Evolutionary conservation across 1,140 invertebrate genomes (phyloP).

Genomic region (Drusus annulatus): DNA sequence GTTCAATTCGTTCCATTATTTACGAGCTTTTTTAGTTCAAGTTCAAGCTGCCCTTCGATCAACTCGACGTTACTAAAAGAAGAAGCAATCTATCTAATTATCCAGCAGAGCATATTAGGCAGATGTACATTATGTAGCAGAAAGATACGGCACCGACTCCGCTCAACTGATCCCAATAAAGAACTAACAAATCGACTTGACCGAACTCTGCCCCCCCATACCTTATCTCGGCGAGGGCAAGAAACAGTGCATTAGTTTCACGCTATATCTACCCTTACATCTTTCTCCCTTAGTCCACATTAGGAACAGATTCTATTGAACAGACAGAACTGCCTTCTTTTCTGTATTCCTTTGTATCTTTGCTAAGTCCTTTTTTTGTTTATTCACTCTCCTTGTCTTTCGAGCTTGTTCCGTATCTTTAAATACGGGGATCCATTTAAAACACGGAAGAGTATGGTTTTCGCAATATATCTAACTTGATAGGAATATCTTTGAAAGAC

Average conservation of each 20-base stretch:
- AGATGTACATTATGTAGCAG: conserved; percentile 20
- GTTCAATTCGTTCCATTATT: background rate
- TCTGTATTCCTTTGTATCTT: background rate
- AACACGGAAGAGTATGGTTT: too few relatives aligned
- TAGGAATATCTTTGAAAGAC: too few relatives aligned
- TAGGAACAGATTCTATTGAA: conserved; percentile 35
- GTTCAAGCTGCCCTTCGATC: too few relatives aligned
- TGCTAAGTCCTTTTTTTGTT: too few relatives aligned
- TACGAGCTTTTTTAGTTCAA: background rate
- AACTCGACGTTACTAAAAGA: too few relatives aligned
- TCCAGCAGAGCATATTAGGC: background rate
- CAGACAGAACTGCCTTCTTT: background rate
- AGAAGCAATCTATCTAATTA: conserved; percentile 24
- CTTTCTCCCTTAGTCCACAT: conserved; percentile 31
- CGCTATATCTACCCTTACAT: conserved; percentile 22
- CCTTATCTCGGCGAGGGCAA: conserved; percentile 31
- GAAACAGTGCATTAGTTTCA: conserved; percentile 41
- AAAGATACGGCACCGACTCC: conserved; percentile 7
- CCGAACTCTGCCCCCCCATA: conserved; percentile 37
- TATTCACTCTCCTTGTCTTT: too few relatives aligned
- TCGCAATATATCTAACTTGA: too few relatives aligned
- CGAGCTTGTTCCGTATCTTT: too few relatives aligned
- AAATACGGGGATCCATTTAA: too few relatives aligned
- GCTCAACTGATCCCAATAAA: conserved; percentile 43
- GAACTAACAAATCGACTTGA: conserved; percentile 48